Percentiles rank a stretch among this genome's conserved stretches.
phyloP scores from a whole-genome alignment of 2,888 invertebrate species.

The Chymomyza caudatula region DNA sequence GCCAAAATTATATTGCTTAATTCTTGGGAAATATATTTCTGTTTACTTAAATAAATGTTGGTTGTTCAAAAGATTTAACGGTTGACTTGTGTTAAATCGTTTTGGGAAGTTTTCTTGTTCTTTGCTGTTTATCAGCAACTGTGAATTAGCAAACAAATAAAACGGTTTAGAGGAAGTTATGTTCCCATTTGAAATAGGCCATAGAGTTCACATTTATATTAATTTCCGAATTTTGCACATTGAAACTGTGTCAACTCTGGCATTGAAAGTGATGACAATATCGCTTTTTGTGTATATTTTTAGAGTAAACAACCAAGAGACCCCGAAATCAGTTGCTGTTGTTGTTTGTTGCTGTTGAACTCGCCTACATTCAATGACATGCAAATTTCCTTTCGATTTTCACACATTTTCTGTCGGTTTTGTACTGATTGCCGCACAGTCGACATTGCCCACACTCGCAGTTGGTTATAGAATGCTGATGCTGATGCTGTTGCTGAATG shows the following conservation, averaged over 20 bases:
- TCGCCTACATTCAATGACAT: constrained; percentile 52
- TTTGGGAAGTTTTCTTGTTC: background rate
- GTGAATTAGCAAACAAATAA: constrained; percentile 16
- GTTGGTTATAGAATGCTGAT: background rate
- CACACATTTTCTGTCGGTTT: constrained; percentile 49
- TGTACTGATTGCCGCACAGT: constrained; percentile 43
- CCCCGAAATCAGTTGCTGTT: background rate
- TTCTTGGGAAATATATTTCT: constrained; percentile 42
- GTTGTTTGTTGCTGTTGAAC: background rate
- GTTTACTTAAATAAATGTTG: background rate
- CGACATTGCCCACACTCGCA: background rate
- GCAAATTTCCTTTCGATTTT: constrained; percentile 67
- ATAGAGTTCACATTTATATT: constrained; percentile 12
- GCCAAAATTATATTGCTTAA: constrained; percentile 39
- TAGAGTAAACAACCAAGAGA: constrained; percentile 53
- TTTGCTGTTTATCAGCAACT: background rate
- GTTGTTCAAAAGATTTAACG: background rate
- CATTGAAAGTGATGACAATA: constrained; percentile 35
- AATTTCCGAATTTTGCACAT: constrained; percentile 27
- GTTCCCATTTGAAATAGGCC: constrained; percentile 16
- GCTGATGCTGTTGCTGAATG: constrained; percentile 39
- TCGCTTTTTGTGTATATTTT: constrained; percentile 39
- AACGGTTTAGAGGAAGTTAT: constrained; percentile 51
- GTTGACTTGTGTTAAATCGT: background rate
- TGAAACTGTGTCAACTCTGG: constrained; percentile 46